A percentile compares a stretch with the other conserved stretches of the same genome.
Conservation (phyloP, 2,797 vertebrate species). For the Syncerus caffer region DNA sequence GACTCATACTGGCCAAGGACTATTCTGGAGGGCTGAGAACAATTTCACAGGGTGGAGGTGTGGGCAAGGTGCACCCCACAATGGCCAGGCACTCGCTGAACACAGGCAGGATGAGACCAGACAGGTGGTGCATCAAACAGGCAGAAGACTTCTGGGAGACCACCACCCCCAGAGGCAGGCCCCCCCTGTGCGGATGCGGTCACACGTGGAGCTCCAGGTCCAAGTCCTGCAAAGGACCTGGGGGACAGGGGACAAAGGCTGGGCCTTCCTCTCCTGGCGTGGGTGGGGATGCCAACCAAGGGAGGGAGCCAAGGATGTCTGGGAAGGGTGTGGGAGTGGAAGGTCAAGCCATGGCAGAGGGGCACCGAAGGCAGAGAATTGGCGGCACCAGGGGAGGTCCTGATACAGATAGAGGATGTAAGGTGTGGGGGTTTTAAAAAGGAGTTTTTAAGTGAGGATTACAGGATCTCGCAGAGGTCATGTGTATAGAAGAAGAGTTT, state of each 20-base stretch:
- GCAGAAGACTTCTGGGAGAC: neutral
- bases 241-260: neutral
- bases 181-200: neutral
- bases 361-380: neutral
- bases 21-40: neutral
- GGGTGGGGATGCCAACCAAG: neutral
- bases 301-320: neutral
- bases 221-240: neutral
- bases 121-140: neutral
- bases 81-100: neutral
- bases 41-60: neutral
- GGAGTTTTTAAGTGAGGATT: neutral
- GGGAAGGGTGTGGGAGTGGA: neutral
- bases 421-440: neutral
- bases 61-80: neutral
- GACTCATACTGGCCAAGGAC: slow-evolving; percentile 42
- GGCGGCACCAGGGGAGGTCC: neutral
- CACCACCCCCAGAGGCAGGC: neutral
- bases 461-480: neutral
- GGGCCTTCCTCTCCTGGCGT: neutral
- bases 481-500: neutral
- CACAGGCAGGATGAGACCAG: neutral
- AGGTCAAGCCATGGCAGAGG: neutral
- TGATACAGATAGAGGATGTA: rapidly evolving
- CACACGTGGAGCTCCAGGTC: neutral